Evolutionary conservation across 2,797 vertebrate species (phyloP).

Genomic region (Cyclura pinguis): DNA sequence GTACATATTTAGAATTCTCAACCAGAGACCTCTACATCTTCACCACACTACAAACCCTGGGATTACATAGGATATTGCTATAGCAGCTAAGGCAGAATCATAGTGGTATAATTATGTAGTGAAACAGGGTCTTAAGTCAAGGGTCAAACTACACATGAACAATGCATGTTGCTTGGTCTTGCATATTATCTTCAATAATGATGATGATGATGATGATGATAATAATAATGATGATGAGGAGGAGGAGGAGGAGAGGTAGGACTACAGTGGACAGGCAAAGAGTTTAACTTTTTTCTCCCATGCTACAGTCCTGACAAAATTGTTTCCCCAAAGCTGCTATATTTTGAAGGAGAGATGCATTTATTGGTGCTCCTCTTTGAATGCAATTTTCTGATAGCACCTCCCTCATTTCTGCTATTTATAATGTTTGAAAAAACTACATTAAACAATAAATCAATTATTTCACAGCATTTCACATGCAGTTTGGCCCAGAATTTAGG

Average conservation of each 20-base stretch:
- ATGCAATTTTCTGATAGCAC: neutral
- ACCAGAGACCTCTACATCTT: too few species aligned
- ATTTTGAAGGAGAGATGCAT: neutral
- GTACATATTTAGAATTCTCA: too few species aligned
- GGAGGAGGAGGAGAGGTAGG: too few species aligned
- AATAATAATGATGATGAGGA: too few species aligned
- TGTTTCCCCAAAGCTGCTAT: neutral
- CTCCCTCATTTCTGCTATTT: neutral
- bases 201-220: too few species aligned
- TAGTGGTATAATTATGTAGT: too few species aligned
- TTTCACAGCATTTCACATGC: neutral
- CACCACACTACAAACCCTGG: too few species aligned
- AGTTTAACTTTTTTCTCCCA: neutral
- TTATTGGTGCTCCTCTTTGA: neutral
- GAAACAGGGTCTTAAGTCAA: too few species aligned
- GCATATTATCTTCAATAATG: neutral
- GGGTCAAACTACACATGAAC: neutral
- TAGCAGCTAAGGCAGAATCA: too few species aligned
- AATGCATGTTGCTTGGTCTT: neutral
- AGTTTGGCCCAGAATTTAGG: neutral
- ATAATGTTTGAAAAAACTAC: neutral
- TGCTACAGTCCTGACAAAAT: neutral
- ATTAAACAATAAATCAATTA: neutral
- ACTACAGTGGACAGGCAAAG: too few species aligned
- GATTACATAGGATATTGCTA: too few species aligned